Percentiles rank a stretch among this genome's conserved stretches.
phyloP scores from a whole-genome alignment of 1,140 invertebrate species.

The Apolygus lucorum region DNA sequence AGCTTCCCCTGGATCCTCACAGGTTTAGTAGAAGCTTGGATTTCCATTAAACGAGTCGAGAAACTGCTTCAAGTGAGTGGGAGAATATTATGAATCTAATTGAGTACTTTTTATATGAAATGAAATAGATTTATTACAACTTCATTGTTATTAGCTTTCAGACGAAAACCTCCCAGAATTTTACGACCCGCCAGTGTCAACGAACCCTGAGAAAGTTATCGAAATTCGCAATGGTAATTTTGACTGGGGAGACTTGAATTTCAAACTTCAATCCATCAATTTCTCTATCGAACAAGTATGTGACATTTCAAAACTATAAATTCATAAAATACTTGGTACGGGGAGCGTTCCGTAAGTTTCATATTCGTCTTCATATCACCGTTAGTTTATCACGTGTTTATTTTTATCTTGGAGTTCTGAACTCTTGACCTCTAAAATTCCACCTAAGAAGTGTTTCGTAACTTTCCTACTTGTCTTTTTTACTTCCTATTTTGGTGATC shows the following conservation, averaged over 20 bases:
- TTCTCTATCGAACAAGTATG: conserved; percentile 49
- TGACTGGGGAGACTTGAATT: conserved; percentile 41
- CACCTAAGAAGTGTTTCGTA: too few species aligned
- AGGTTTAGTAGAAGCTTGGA: conserved; percentile 88
- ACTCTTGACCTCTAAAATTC: too few species aligned
- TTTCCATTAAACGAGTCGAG: conserved; percentile 75
- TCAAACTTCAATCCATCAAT: conserved; percentile 47
- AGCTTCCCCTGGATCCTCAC: conserved; percentile 98
- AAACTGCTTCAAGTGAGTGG: conserved; percentile 57
- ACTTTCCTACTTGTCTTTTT: too few species aligned
- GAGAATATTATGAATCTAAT: not conserved
- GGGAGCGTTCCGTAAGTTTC: not conserved
- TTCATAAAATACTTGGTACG: too few species aligned
- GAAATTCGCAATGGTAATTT: conserved; percentile 39
- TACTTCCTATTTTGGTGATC: too few species aligned
- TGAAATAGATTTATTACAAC: too few species aligned
- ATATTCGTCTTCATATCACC: too few species aligned
- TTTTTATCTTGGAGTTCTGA: too few species aligned
- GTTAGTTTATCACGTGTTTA: too few species aligned
- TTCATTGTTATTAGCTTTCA: conserved; percentile 25
- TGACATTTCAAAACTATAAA: too few species aligned
- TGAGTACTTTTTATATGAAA: too few species aligned
- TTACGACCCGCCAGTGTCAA: conserved; percentile 29
- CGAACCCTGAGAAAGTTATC: conserved; percentile 34
- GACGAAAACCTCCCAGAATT: conserved; percentile 31